Conservation (phyloP, 2,113 vertebrate species). For the Sapayoa aenigma region DNA sequence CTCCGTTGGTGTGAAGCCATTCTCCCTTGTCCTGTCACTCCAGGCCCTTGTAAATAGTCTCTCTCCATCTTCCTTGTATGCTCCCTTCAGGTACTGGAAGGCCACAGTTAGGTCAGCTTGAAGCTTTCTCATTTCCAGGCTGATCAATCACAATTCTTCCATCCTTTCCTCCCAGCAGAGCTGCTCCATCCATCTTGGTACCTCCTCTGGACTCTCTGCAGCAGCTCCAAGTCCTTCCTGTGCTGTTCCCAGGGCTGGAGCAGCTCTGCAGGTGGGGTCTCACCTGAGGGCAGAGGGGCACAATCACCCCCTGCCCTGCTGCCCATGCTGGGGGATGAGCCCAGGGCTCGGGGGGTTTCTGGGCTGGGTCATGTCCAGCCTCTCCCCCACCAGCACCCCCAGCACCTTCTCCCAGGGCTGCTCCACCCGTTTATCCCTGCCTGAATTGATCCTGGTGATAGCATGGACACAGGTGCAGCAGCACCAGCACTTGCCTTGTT, state of each 20-base stretch:
- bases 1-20: neutral
- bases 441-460: neutral
- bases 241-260: neutral
- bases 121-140: neutral
- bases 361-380: neutral
- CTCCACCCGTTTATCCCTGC: neutral
- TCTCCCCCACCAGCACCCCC: neutral
- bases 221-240: neutral
- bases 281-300: neutral
- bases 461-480: neutral
- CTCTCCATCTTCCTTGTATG: neutral
- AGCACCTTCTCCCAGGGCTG: neutral
- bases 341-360: neutral
- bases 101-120: neutral
- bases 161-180: neutral
- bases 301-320: neutral
- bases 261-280: neutral
- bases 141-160: neutral
- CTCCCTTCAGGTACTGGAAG: neutral
- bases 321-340: neutral
- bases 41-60: neutral
- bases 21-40: neutral
- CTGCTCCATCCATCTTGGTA: neutral
- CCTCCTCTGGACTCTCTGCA: neutral
- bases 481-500: neutral